Conservation (phyloP, 2,113 vertebrate species). For the Monopterus albus region DNA sequence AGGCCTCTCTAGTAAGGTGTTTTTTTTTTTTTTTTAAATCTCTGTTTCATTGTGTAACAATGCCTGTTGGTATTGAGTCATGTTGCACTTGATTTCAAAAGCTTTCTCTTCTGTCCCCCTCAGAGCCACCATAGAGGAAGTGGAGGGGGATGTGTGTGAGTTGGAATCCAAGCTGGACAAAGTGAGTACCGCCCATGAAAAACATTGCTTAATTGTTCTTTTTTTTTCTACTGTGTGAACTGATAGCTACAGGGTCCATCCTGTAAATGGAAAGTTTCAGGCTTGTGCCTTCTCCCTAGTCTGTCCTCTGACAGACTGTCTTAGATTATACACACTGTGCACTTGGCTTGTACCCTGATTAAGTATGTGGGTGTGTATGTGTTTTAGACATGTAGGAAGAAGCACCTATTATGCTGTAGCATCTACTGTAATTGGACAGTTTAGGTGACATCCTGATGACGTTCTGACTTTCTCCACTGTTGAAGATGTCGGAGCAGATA, state of each 20-base stretch:
- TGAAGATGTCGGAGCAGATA: too few species aligned
- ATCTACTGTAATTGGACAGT: background rate
- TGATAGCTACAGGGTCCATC: background rate
- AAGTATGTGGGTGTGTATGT: background rate
- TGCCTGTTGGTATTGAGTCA: background rate
- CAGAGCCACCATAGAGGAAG: slow-evolving; percentile 97
- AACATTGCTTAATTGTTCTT: slow-evolving; percentile 59
- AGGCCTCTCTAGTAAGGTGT: too few species aligned
- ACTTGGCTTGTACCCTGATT: background rate
- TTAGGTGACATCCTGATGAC: too few species aligned
- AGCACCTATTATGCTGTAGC: background rate
- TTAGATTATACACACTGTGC: background rate
- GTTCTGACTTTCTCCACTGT: background rate
- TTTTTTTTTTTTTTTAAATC: background rate
- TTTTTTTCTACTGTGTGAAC: slow-evolving; percentile 51
- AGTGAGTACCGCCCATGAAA: slow-evolving; percentile 83
- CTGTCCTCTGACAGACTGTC: background rate
- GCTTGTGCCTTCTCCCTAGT: slow-evolving; percentile 10
- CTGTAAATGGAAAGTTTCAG: slow-evolving; percentile 26
- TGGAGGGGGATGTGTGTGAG: slow-evolving; percentile 96
- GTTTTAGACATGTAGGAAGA: background rate
- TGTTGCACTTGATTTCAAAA: slow-evolving; percentile 11
- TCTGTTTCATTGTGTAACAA: background rate
- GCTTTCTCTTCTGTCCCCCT: slow-evolving; percentile 27
- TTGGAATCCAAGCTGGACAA: slow-evolving; percentile 99